Evolutionary conservation across 1,140 invertebrate genomes (phyloP).

Genomic region (Muscidifurax raptorellus): DNA sequence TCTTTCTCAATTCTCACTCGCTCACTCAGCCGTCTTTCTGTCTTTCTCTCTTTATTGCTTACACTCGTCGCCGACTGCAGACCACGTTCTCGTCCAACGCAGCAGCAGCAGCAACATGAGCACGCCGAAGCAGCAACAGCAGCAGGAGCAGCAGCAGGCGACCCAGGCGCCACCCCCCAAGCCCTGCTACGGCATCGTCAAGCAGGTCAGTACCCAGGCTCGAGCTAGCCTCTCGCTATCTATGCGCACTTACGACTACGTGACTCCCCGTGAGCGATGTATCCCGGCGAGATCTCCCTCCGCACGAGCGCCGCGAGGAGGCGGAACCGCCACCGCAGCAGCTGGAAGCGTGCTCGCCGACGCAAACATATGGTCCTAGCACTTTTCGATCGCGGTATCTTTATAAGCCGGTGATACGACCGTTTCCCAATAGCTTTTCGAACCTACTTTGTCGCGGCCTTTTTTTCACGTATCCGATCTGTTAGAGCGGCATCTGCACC

Average conservation of each 20-base stretch:
- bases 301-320: not conserved
- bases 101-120: slow-evolving; percentile 37
- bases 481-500: too few species aligned
- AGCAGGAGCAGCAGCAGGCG: slow-evolving; percentile 31
- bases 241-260: not conserved
- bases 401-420: not conserved
- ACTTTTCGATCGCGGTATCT: not conserved
- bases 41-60: not conserved
- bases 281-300: not conserved
- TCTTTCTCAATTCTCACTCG: not conserved
- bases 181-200: slow-evolving; percentile 49
- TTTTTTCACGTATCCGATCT: not conserved
- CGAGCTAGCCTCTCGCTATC: not conserved
- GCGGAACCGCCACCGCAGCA: not conserved
- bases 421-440: not conserved
- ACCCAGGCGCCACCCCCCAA: slow-evolving; percentile 39
- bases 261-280: not conserved
- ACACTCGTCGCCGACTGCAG: not conserved
- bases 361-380: slow-evolving; percentile 46
- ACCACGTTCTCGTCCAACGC: slow-evolving; percentile 21
- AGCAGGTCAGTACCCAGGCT: slow-evolving; percentile 38
- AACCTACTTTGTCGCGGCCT: too few species aligned
- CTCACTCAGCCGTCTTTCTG: not conserved
- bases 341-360: slow-evolving; percentile 4
- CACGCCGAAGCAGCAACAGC: slow-evolving; percentile 11